These are phyloP conservation scores for Zoanthus gigantus DNA, from an alignment of 92 coral and sea anemone species.

Conservation along the genomic window DNA sequence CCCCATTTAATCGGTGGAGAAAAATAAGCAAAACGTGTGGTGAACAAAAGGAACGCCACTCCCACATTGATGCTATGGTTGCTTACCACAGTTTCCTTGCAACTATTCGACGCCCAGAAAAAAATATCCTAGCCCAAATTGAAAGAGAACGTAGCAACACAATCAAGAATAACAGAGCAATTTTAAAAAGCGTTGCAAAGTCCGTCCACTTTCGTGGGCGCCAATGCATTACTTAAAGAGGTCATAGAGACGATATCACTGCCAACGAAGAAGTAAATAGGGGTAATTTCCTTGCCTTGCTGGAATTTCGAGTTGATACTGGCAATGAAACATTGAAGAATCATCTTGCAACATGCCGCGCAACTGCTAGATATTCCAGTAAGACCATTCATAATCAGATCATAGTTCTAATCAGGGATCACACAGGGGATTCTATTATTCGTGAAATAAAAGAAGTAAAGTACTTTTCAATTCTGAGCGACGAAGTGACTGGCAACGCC, in stretches of 20 bases:
- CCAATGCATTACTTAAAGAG: neutral
- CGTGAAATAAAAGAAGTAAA: neutral
- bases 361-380: neutral
- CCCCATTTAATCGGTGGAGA: conserved; percentile 41
- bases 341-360: neutral
- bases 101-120: neutral
- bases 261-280: neutral
- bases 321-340: neutral
- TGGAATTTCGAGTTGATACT: neutral
- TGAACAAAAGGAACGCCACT: conserved; percentile 39
- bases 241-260: neutral
- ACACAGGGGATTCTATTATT: neutral
- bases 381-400: neutral
- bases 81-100: neutral
- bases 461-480: neutral
- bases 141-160: too few relatives aligned
- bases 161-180: too few relatives aligned
- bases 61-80: conserved; percentile 53
- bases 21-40: conserved; percentile 50
- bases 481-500: neutral
- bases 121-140: conserved; percentile 34
- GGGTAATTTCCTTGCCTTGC: neutral
- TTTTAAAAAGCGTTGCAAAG: too few relatives aligned
- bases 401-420: neutral
- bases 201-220: neutral